Percentiles rank a stretch among this genome's conserved stretches.
These are phyloP conservation scores for Sparus aurata DNA, from an alignment of 2,797 vertebrate genomes.

Conservation along the genomic window DNA sequence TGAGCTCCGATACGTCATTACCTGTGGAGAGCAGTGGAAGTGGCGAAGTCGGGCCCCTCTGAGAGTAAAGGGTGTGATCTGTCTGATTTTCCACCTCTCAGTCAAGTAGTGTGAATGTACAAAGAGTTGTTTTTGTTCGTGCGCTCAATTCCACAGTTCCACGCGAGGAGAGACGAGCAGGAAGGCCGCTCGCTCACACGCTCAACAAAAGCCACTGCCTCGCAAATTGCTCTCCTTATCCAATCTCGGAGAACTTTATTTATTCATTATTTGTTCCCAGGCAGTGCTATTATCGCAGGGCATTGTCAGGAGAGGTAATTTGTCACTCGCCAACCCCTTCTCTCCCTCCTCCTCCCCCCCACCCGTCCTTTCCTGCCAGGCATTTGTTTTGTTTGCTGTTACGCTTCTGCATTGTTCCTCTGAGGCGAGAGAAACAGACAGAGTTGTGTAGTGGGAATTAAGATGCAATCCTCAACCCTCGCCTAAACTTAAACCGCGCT, in stretches of 20 bases:
- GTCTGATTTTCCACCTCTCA: constrained; percentile 20
- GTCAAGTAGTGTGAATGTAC: not conserved
- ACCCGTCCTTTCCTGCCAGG: constrained; percentile 36
- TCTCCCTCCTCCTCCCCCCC: constrained; percentile 11
- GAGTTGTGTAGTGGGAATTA: constrained; percentile 15
- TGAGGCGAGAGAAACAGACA: not conserved
- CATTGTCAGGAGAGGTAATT: constrained; percentile 74
- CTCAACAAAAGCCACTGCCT: constrained; percentile 47
- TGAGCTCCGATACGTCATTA: constrained; percentile 3
- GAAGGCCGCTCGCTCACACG: constrained; percentile 25
- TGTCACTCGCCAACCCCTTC: constrained; percentile 52
- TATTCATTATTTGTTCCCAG: constrained; percentile 81
- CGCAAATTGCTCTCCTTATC: constrained; percentile 64
- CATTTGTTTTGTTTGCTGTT: constrained; percentile 33
- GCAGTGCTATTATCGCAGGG: constrained; percentile 57
- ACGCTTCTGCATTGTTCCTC: constrained; percentile 47
- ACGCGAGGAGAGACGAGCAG: constrained; percentile 26
- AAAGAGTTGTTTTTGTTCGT: constrained; percentile 29
- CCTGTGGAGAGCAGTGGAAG: constrained; percentile 24
- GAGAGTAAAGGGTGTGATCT: constrained; percentile 30
- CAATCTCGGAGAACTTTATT: constrained; percentile 77
- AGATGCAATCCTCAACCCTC: constrained; percentile 12
- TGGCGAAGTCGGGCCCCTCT: not conserved
- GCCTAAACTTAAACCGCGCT: constrained; percentile 2
- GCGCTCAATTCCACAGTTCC: constrained; percentile 26